Percentiles rank a stretch among this genome's conserved stretches.
phyloP scores from a whole-genome alignment of 2,888 invertebrate genomes.

The Clitarchus hookeri region DNA sequence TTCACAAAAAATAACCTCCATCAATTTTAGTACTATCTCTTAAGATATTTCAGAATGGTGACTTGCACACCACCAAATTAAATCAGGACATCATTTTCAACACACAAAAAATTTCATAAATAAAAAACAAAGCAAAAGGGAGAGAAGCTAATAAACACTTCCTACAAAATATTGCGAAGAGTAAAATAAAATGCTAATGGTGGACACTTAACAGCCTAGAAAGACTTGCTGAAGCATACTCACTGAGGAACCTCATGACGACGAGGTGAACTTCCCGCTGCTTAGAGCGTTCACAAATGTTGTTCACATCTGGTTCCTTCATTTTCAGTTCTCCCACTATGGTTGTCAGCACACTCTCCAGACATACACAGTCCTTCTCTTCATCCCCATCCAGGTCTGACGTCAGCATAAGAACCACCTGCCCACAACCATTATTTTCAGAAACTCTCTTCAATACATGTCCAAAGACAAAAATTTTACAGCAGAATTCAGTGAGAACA shows the following conservation, averaged over 20 bases:
- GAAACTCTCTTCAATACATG: too few species aligned
- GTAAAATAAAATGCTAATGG: neutral
- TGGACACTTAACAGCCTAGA: neutral
- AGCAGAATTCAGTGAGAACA: too few species aligned
- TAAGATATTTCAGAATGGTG: too few species aligned
- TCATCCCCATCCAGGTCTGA: conserved; percentile 86
- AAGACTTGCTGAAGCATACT: conserved; percentile 51
- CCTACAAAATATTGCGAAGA: neutral
- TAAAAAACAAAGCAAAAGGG: neutral
- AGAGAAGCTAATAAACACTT: neutral
- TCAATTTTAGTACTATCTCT: too few species aligned
- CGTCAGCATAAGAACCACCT: conserved; percentile 87
- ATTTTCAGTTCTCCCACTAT: conserved; percentile 75
- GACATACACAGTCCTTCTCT: conserved; percentile 75
- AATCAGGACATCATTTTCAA: too few species aligned
- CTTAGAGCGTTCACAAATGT: conserved; percentile 68
- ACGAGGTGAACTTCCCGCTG: conserved; percentile 86
- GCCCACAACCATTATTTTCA: conserved; percentile 29
- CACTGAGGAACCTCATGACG: conserved; percentile 83
- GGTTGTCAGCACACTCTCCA: conserved; percentile 75
- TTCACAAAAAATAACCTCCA: too few species aligned
- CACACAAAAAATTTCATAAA: too few species aligned
- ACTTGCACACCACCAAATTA: too few species aligned
- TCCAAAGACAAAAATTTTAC: too few species aligned
- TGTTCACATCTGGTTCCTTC: conserved; percentile 60